phyloP scores from a whole-genome alignment of 2,797 vertebrate species.

The Harpagifer antarcticus region DNA sequence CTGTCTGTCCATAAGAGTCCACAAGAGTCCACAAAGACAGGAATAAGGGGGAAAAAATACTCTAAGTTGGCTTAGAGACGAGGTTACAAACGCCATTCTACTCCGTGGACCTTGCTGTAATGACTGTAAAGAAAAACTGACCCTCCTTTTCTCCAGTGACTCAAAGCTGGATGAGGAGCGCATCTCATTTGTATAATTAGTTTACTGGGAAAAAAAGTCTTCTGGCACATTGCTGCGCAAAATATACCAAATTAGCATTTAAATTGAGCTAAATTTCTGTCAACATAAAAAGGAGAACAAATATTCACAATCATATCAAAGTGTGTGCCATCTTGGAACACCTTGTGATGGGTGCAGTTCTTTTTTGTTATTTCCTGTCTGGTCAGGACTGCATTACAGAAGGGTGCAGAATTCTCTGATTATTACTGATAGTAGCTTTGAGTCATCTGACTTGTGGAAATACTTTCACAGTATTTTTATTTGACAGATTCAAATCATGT shows the following conservation, averaged over 20 bases:
- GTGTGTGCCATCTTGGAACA: constrained; percentile 29
- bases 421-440: constrained; percentile 11
- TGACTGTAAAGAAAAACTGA: constrained; percentile 42
- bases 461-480: background rate
- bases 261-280: constrained; percentile 46
- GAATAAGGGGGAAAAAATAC: background rate
- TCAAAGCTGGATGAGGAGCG: constrained; percentile 26
- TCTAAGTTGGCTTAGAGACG: constrained; percentile 17
- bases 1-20: background rate
- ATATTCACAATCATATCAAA: constrained; percentile 38
- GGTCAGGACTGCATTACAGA: constrained; percentile 1
- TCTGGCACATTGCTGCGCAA: background rate
- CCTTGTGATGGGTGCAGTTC: constrained; percentile 11
- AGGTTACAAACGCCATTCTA: constrained; percentile 7
- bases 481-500: background rate
- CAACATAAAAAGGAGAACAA: constrained; percentile 13
- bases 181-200: constrained; percentile 57
- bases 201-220: constrained; percentile 25
- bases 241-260: constrained; percentile 62
- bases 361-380: constrained; percentile 21
- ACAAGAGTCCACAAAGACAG: background rate
- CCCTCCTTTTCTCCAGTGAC: constrained; percentile 23
- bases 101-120: constrained; percentile 20
- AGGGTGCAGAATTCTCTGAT: background rate
- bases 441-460: background rate